Percentiles rank a stretch among this genome's conserved stretches.
phyloP scores from a whole-genome alignment of 2,797 vertebrate genomes.

The Mus minutoides region DNA sequence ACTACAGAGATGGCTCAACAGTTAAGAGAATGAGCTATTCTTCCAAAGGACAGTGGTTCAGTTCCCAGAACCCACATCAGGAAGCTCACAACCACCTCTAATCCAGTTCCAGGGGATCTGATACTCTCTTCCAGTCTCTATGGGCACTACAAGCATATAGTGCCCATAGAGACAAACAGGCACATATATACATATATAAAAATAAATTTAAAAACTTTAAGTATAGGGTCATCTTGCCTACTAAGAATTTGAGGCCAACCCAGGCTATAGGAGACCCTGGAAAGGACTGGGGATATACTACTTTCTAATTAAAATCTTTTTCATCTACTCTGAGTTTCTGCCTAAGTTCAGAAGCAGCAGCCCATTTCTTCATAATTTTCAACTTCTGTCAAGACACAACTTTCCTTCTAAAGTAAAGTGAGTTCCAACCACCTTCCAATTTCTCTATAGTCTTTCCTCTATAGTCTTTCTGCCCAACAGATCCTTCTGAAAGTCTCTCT shows the following conservation, averaged over 20 bases:
- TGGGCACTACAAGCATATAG: background rate
- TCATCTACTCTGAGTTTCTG: constrained; percentile 34
- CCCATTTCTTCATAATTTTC: constrained; percentile 40
- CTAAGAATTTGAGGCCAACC: background rate
- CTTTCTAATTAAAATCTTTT: background rate
- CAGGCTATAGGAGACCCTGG: background rate
- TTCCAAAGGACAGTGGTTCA: background rate
- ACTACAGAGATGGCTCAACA: background rate
- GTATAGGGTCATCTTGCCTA: background rate
- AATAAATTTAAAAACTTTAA: background rate
- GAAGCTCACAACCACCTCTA: background rate
- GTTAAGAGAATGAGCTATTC: background rate
- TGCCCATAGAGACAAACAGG: background rate
- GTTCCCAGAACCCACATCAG: background rate
- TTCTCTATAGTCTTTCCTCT: constrained; percentile 53
- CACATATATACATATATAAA: background rate
- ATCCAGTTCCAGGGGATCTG: background rate
- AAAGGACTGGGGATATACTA: background rate
- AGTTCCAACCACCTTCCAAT: constrained; percentile 48
- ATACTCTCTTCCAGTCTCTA: background rate
- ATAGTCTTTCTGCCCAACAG: constrained; percentile 39
- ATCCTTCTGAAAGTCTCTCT: constrained; percentile 63
- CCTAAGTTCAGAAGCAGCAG: background rate
- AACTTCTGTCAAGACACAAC: constrained; percentile 45
- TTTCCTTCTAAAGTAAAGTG: constrained; percentile 60